Evolutionary conservation across 2,888 invertebrate genomes (phyloP).

Genomic region (Cybosia mesomella): DNA sequence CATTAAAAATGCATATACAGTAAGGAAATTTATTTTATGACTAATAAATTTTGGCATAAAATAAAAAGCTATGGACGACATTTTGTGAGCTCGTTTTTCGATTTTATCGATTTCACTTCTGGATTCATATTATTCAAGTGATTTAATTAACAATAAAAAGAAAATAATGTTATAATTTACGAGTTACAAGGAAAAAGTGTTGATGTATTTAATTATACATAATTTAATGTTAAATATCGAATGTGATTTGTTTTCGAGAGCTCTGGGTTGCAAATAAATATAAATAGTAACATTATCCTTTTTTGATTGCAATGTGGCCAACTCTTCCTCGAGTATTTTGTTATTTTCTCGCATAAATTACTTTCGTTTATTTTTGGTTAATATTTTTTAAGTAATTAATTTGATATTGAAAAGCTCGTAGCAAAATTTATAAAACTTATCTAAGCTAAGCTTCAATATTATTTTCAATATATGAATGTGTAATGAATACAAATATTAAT

Average conservation of each 20-base stretch:
- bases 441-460: no score
- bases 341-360: no score
- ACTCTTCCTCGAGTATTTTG: no score
- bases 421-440: no score
- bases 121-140: slow-evolving; percentile 65
- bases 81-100: slow-evolving; percentile 70
- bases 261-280: neutral
- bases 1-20: slow-evolving; percentile 73
- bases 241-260: slow-evolving; percentile 32
- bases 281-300: no score
- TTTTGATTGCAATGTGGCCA: no score
- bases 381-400: no score
- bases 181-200: slow-evolving; percentile 49
- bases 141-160: slow-evolving; percentile 74
- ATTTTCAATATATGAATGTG: no score
- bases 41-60: slow-evolving; percentile 77
- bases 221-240: slow-evolving; percentile 38
- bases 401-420: no score
- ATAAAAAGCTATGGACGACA: slow-evolving; percentile 72
- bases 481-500: no score
- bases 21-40: slow-evolving; percentile 69
- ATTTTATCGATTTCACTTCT: slow-evolving; percentile 71
- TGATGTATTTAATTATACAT: slow-evolving; percentile 48
- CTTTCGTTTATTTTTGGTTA: no score
- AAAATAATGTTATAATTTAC: slow-evolving; percentile 57